Percentiles rank a stretch among this genome's conserved stretches.
These are phyloP conservation scores for Lasioglossum calceatum DNA, from an alignment of 2,888 invertebrate genomes.

Conservation along the genomic window DNA sequence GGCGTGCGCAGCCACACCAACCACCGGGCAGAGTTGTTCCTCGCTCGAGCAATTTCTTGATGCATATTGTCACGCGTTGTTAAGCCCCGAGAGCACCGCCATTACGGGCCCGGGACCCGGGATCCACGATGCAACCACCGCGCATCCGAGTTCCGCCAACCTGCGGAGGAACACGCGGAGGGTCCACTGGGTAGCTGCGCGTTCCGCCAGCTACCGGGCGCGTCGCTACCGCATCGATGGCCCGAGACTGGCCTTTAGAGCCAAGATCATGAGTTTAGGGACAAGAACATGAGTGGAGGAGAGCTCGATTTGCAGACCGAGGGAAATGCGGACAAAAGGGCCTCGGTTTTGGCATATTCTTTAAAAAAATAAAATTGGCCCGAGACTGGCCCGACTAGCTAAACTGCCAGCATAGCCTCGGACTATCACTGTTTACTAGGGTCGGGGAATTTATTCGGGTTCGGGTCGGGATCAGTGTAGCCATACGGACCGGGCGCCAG, in stretches of 20 bases:
- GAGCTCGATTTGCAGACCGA: too few relatives aligned
- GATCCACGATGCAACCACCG: slow-evolving; percentile 45
- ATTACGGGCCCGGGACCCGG: slow-evolving; percentile 73
- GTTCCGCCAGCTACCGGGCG: slow-evolving; percentile 46
- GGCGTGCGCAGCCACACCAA: slow-evolving; percentile 16
- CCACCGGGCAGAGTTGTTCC: slow-evolving; percentile 60
- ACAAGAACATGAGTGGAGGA: too few relatives aligned
- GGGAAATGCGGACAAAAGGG: too few relatives aligned
- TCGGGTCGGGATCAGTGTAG: too few relatives aligned
- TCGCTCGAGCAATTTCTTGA: slow-evolving; percentile 79
- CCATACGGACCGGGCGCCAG: too few relatives aligned
- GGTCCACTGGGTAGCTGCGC: slow-evolving; percentile 49
- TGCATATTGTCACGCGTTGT: slow-evolving; percentile 83
- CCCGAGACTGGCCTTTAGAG: too few relatives aligned
- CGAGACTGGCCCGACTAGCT: slow-evolving; percentile 20
- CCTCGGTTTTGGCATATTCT: too few relatives aligned
- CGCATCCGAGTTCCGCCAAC: neutral
- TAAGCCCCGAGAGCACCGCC: slow-evolving; percentile 80
- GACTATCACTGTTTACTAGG: slow-evolving; percentile 16
- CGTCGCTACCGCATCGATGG: slow-evolving; percentile 24
- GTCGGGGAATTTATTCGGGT: too few relatives aligned
- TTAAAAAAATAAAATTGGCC: too few relatives aligned
- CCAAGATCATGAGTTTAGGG: too few relatives aligned
- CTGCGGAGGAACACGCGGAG: slow-evolving; percentile 50
- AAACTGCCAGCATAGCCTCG: slow-evolving; percentile 32